phyloP scores from a whole-genome alignment of 2,888 invertebrate genomes.

The Tupiocoris notatus region DNA sequence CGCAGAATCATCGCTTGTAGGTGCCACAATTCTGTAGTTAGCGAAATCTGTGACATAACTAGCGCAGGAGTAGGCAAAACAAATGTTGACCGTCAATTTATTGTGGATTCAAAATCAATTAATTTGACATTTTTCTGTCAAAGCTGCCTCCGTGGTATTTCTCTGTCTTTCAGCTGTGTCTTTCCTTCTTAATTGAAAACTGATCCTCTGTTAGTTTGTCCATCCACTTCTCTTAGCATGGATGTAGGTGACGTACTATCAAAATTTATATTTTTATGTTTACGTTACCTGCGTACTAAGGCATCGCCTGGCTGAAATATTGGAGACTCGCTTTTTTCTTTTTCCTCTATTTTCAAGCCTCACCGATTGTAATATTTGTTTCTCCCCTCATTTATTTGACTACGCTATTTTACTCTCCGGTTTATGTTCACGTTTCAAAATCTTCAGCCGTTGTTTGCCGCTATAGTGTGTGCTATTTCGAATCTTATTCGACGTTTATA shows the following conservation, averaged over 20 bases:
- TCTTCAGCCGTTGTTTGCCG: not conserved
- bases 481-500: not conserved
- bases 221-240: constrained; percentile 45
- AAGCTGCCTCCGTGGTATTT: constrained; percentile 7
- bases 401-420: not conserved
- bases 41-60: constrained; percentile 36
- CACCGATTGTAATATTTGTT: constrained; percentile 7
- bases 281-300: constrained; percentile 26
- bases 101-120: constrained; percentile 42
- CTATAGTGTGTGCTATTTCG: not conserved
- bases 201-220: constrained; percentile 22
- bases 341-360: constrained; percentile 19
- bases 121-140: constrained; percentile 4
- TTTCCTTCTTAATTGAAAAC: constrained; percentile 32
- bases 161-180: constrained; percentile 29
- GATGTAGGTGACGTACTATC: constrained; percentile 67
- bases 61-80: constrained; percentile 48
- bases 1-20: constrained; percentile 26
- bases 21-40: constrained; percentile 38
- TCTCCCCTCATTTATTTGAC: not conserved
- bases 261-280: constrained; percentile 53
- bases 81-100: constrained; percentile 44
- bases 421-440: not conserved
- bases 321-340: constrained; percentile 33
- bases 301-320: constrained; percentile 38